These are phyloP conservation scores for Bucorvus abyssinicus DNA, from an alignment of 2,797 vertebrate genomes.

Conservation along the genomic window DNA sequence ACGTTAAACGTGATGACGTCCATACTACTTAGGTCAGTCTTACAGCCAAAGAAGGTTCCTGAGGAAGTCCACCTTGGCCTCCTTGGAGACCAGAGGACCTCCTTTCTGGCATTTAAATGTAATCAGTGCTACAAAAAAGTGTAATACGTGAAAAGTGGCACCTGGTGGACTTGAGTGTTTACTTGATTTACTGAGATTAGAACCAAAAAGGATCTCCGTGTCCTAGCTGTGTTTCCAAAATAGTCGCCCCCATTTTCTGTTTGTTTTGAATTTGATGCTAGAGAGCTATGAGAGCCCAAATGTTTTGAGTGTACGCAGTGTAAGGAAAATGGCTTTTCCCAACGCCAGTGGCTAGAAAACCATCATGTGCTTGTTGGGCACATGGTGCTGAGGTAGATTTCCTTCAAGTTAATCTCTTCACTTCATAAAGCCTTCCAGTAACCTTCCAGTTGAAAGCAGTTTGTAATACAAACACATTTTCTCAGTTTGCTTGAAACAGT, in stretches of 20 bases:
- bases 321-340: conserved; percentile 4
- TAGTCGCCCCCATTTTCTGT: conserved; percentile 36
- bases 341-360: neutral
- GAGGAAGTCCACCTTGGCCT: neutral
- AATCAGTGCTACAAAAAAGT: neutral
- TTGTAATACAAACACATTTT: neutral
- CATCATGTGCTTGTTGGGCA: neutral
- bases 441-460: neutral
- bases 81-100: too few species aligned
- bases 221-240: conserved; percentile 71
- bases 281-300: neutral
- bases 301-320: conserved; percentile 29
- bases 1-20: neutral
- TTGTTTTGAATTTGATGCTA: conserved; percentile 60
- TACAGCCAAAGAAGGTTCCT: neutral
- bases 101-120: neutral
- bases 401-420: neutral
- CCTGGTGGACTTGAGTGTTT: neutral
- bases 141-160: neutral
- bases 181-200: neutral
- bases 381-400: neutral
- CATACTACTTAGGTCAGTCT: neutral
- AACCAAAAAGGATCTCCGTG: conserved; percentile 29
- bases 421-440: neutral
- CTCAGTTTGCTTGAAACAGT: neutral